Evolutionary conservation across 2,113 vertebrate genomes (phyloP).

Genomic region (Gracilinanus agilis): DNA sequence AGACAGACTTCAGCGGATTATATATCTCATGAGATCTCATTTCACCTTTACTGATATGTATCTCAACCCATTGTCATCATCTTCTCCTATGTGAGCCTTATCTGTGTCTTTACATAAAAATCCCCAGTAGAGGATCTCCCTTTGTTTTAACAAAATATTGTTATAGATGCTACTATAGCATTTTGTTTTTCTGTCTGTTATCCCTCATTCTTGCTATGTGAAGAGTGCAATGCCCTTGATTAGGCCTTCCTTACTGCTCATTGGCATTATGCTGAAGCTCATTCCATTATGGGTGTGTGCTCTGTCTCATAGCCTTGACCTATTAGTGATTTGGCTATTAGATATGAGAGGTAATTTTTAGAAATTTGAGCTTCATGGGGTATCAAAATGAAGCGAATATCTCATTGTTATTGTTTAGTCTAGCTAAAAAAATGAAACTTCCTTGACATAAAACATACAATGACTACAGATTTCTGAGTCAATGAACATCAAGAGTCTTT

Average conservation of each 20-base stretch:
- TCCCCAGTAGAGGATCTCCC: neutral
- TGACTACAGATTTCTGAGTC: neutral
- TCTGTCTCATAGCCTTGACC: neutral
- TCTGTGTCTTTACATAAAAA: neutral
- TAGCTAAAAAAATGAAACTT: neutral
- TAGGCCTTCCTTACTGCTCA: neutral
- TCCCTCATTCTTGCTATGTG: neutral
- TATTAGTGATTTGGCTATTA: neutral
- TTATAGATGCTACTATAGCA: neutral
- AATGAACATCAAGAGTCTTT: neutral
- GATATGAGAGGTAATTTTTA: neutral
- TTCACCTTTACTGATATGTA: neutral
- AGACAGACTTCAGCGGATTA: neutral
- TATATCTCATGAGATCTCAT: neutral
- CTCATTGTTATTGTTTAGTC: neutral
- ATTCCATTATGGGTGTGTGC: neutral
- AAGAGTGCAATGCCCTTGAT: neutral
- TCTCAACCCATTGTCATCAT: neutral
- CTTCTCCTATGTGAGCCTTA: neutral
- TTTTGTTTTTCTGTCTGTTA: neutral
- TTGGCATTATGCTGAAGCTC: neutral
- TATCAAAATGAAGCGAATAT: neutral
- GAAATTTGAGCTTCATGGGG: neutral
- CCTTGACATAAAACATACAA: neutral
- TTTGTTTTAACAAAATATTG: neutral